Percentiles rank a stretch among this genome's conserved stretches.
phyloP scores from a whole-genome alignment of 2,888 invertebrate species.

The Heliconius ismenius region DNA sequence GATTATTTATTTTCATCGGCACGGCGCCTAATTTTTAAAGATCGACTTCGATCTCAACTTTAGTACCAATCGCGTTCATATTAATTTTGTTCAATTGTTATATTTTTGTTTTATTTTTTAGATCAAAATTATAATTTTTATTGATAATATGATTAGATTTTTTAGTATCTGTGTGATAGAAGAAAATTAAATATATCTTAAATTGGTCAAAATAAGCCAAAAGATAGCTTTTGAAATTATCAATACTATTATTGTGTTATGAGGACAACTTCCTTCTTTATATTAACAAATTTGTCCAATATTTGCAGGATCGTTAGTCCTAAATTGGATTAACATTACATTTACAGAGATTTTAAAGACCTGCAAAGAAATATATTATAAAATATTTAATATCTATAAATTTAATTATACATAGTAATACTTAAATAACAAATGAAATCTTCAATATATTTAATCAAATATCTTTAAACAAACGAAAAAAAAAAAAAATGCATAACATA shows the following conservation, averaged over 20 bases:
- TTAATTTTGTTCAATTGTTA: slow-evolving; percentile 41
- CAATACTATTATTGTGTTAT: not conserved
- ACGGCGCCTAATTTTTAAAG: slow-evolving; percentile 70
- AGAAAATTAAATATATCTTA: not conserved
- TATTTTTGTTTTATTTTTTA: slow-evolving; percentile 37
- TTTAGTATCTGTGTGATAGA: slow-evolving; percentile 18
- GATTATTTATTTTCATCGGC: slow-evolving; percentile 78
- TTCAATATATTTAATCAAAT: not conserved
- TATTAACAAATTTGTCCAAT: not conserved
- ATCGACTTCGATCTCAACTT: slow-evolving; percentile 49
- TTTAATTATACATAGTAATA: not conserved
- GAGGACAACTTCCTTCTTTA: not conserved
- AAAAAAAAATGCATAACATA: not conserved
- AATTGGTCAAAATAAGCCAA: not conserved
- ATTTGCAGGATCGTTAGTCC: not conserved
- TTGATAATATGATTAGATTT: slow-evolving; percentile 11
- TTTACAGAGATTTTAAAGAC: not conserved
- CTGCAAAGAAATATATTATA: not conserved
- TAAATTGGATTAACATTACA: not conserved
- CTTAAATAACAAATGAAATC: not conserved
- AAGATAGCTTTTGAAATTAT: not conserved
- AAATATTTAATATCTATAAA: not conserved
- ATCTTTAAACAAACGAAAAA: not conserved
- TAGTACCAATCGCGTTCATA: slow-evolving; percentile 49
- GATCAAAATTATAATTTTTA: slow-evolving; percentile 16